A percentile compares a stretch with the other conserved stretches of the same genome.
These are phyloP conservation scores for Aplochiton taeniatus DNA, from an alignment of 2,797 vertebrate species.

Conservation along the genomic window DNA sequence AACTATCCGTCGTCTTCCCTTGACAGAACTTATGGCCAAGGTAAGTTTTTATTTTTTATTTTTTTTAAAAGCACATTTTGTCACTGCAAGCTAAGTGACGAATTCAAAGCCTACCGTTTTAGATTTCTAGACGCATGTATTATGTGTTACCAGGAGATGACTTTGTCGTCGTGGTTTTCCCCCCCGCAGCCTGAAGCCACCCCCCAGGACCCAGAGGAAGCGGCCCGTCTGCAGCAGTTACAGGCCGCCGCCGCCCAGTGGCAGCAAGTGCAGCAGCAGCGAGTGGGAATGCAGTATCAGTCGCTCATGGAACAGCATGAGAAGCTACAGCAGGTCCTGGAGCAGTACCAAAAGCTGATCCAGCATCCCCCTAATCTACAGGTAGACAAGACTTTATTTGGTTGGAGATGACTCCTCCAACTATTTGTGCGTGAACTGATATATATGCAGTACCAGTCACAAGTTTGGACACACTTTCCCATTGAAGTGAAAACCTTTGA, in stretches of 20 bases:
- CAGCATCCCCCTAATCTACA: constrained; percentile 88
- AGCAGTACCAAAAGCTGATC: constrained; percentile 90
- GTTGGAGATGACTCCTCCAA: background rate
- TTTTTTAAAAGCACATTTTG: too few relatives aligned
- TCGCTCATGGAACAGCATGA: constrained; percentile 96
- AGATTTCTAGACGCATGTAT: too few relatives aligned
- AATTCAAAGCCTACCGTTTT: too few relatives aligned
- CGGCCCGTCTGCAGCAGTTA: constrained; percentile 88
- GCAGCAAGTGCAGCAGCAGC: constrained; percentile 96
- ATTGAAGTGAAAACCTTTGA: too few relatives aligned
- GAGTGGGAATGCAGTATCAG: constrained; percentile 92
- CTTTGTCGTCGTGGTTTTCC: too few relatives aligned
- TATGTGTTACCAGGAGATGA: too few relatives aligned
- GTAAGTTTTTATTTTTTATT: too few relatives aligned
- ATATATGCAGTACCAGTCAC: too few relatives aligned
- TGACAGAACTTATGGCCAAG: too few relatives aligned
- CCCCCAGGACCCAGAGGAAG: constrained; percentile 86
- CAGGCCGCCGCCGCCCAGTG: constrained; percentile 96
- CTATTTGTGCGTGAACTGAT: background rate
- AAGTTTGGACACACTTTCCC: too few relatives aligned
- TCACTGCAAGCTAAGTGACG: too few relatives aligned
- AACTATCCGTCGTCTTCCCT: too few relatives aligned
- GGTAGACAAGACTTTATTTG: constrained; percentile 59
- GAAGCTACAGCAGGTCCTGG: constrained; percentile 90
- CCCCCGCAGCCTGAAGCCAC: constrained; percentile 55